Base-by-base conservation (phyloP, 2,113 vertebrate species). In the Xerus inauris region DNA sequence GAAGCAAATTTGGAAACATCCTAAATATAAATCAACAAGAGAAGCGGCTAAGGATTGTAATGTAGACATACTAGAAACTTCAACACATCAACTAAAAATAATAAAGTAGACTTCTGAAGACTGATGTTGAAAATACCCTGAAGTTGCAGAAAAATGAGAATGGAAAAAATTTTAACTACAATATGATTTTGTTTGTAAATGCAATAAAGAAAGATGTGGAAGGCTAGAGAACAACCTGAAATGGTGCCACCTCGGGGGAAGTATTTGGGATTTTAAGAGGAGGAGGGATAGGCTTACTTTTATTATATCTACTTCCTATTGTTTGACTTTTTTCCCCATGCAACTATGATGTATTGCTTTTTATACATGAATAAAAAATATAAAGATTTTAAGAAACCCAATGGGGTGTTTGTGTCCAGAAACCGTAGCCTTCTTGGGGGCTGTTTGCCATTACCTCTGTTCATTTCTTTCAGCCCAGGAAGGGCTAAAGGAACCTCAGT, bases 401-500 rank as follows among this genome's bases (percentile, higher is more conserved):
- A 30, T 16, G 65, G 96, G 89, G 95, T 96, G 87, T 73, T 94
- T 8, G 0, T 62, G 64, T 94, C 72, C 96, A 95, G 96, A 83
- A 97, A 91, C 89, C 20, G 79, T 73, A 89, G 80, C 75, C 94
- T 85, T 95, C 95, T 87, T 54, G 28, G 94, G 89, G 94, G 40
- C 94, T 95, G 84, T 92, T 95, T 91, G 87, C 81, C 72, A 65
- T 95, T 93, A 89, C 79, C 67, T 96, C 95, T 10, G 11, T 67
- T 75, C 72, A 86, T 45, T 92, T 97, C 96, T 81, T 71, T 89
- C 94, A 2, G 0, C 32, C 49, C 72, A 77, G 96, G 96, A 96
- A 97, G 95, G 93, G 81, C 94, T 96, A 96, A 89, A 98, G 98
- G 81, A 98, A 95, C 97, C 97, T 98, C 97, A 91, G 97, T 72